These are phyloP conservation scores for Busseola fusca DNA, from an alignment of 2,888 invertebrate genomes.

Conservation along the genomic window DNA sequence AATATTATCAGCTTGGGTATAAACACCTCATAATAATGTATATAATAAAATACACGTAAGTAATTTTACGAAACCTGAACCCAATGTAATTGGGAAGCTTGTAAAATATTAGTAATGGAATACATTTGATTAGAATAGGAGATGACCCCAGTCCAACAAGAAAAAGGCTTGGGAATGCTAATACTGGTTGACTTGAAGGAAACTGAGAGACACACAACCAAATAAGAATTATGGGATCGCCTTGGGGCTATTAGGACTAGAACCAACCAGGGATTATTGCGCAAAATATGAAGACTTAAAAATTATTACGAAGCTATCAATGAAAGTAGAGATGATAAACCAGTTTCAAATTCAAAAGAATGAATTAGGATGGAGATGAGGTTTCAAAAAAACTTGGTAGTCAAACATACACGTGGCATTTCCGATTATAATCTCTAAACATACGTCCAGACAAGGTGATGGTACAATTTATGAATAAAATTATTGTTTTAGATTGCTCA, in stretches of 20 bases:
- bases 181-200: neutral
- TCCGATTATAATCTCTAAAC: slow-evolving; percentile 10
- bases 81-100: neutral
- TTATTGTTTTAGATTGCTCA: neutral
- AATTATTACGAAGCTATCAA: neutral
- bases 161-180: neutral
- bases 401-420: neutral
- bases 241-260: neutral
- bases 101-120: neutral
- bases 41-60: neutral
- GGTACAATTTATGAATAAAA: neutral
- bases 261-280: no score
- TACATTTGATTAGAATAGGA: neutral
- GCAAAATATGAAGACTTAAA: neutral
- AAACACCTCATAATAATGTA: slow-evolving; percentile 20
- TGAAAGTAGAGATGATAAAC: neutral
- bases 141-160: neutral
- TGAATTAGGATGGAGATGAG: neutral
- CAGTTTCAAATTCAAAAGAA: neutral
- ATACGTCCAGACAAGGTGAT: neutral
- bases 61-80: neutral
- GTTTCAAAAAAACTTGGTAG: neutral
- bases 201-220: neutral
- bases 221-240: neutral
- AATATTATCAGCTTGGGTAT: slow-evolving; percentile 3